Percentiles rank a stretch among this genome's conserved stretches.
Evolutionary conservation across 2,113 vertebrate species (phyloP).

Genomic region (Strix aluco): DNA sequence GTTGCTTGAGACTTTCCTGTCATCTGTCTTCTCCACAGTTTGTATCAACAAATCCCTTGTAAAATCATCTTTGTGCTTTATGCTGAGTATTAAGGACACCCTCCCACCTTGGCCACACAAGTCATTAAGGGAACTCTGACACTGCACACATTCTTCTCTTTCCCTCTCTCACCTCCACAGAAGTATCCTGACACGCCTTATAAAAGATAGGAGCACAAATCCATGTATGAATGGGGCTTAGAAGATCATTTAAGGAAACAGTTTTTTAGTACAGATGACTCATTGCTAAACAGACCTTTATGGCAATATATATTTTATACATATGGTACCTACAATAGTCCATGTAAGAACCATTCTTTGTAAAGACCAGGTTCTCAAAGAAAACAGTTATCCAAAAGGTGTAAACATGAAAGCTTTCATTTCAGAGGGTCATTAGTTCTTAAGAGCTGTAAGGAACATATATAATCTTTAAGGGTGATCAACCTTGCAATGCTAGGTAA

Average conservation of each 20-base stretch:
- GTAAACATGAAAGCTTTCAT: background rate
- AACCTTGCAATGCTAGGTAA: background rate
- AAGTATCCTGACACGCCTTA: background rate
- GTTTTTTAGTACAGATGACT: background rate
- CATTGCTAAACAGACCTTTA: background rate
- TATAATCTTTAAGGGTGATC: background rate
- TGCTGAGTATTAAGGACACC: background rate
- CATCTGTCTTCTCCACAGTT: background rate
- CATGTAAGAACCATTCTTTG: background rate
- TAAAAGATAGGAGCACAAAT: background rate
- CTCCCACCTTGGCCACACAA: background rate
- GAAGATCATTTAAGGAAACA: background rate
- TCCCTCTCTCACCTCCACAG: background rate
- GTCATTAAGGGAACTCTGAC: background rate
- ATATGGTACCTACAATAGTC: background rate
- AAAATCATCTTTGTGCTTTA: background rate
- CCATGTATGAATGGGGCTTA: background rate
- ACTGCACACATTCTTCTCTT: background rate
- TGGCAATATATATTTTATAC: background rate
- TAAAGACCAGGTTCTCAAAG: background rate
- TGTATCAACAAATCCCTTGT: background rate
- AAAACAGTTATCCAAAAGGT: background rate
- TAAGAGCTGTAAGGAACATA: background rate
- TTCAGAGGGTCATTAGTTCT: background rate
- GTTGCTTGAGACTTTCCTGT: conserved; percentile 1